A percentile compares a stretch with the other conserved stretches of the same genome.
phyloP scores from a whole-genome alignment of 2,888 invertebrate genomes.

The Cosmopolites sordidus region DNA sequence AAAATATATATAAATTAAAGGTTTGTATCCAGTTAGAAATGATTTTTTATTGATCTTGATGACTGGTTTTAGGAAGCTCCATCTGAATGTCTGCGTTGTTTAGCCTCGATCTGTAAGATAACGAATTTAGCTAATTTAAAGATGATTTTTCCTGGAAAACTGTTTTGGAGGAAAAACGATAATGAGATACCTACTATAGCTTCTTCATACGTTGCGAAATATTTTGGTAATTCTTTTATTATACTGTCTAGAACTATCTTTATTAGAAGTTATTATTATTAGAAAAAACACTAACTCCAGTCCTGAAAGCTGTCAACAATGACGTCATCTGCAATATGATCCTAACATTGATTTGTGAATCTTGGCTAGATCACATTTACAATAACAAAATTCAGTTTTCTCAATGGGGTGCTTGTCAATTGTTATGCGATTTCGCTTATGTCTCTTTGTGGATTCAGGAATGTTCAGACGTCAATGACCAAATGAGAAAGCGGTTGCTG shows the following conservation, averaged over 20 bases:
- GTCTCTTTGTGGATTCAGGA: conserved; percentile 71
- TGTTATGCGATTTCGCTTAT: conserved; percentile 77
- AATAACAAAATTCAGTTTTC: conserved; percentile 78
- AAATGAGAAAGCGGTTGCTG: conserved; percentile 55
- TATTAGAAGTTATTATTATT: neutral
- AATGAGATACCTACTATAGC: conserved; percentile 49
- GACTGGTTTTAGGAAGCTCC: conserved; percentile 59
- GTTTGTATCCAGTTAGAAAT: conserved; percentile 46
- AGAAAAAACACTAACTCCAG: conserved; percentile 73
- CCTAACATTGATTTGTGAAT: conserved; percentile 77
- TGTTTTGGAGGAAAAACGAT: conserved; percentile 58
- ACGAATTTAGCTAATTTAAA: conserved; percentile 75
- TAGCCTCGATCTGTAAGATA: conserved; percentile 72
- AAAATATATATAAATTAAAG: conserved; percentile 70
- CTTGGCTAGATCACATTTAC: conserved; percentile 84
- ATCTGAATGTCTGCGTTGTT: conserved; percentile 64
- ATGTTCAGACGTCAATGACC: conserved; percentile 53
- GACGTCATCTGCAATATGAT: conserved; percentile 71
- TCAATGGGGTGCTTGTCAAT: conserved; percentile 70
- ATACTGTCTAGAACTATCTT: neutral
- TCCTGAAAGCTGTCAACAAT: conserved; percentile 72
- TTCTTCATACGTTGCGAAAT: conserved; percentile 67
- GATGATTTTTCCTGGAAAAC: conserved; percentile 71
- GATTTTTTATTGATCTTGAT: neutral
- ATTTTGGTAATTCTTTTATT: conserved; percentile 64